Evolutionary conservation across 2,888 invertebrate genomes (phyloP).

Genomic region (Drosophila fulvimacula): DNA sequence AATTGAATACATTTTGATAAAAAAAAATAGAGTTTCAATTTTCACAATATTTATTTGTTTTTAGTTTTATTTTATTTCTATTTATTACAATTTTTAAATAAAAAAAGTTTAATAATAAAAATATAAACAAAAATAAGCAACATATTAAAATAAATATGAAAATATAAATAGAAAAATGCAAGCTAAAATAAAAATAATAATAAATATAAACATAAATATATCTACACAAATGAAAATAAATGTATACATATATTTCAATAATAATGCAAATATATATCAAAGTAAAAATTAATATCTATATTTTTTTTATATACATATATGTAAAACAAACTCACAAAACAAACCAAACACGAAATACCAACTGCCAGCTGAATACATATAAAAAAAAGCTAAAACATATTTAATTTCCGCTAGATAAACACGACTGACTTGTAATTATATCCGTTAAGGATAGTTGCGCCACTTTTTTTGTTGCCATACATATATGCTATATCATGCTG

Average conservation of each 20-base stretch:
- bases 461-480: constrained; percentile 22
- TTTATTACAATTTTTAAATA: no score
- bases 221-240: not conserved
- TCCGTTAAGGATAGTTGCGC: constrained; percentile 46
- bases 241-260: not conserved
- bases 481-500: constrained; percentile 37
- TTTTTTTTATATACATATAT: no score
- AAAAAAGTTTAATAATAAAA: no score
- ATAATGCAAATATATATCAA: not conserved
- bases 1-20: no score
- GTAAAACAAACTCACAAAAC: not conserved
- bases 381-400: constrained; percentile 28
- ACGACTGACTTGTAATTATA: constrained; percentile 63
- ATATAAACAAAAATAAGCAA: no score
- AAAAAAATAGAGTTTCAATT: no score
- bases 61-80: no score
- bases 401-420: constrained; percentile 55
- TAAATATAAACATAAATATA: not conserved
- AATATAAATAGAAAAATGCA: not conserved
- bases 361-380: not conserved
- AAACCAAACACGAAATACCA: constrained; percentile 3
- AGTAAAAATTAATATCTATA: not conserved
- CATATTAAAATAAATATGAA: no score
- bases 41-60: no score
- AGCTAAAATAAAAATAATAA: not conserved